Percentiles rank a stretch among this genome's conserved stretches.
phyloP scores from a whole-genome alignment of 2,797 vertebrate species.

The Dendrocincla fuliginosa region DNA sequence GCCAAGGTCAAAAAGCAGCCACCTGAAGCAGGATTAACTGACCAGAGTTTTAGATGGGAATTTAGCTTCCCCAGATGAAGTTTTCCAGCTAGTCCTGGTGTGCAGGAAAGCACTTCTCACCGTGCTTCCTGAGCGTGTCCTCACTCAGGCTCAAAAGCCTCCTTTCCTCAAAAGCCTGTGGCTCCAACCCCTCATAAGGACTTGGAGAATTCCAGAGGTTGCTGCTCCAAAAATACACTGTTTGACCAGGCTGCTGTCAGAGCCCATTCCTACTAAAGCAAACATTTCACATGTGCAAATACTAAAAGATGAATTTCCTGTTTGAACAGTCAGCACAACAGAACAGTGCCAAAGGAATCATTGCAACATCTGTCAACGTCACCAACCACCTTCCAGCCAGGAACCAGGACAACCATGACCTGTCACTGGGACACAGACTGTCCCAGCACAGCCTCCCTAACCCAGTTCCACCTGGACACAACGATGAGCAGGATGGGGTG shows the following conservation, averaged over 20 bases:
- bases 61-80: neutral
- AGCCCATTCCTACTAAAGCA: constrained; percentile 47
- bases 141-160: neutral
- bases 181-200: neutral
- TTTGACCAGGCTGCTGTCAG: constrained; percentile 49
- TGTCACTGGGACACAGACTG: neutral
- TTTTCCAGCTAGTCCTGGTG: neutral
- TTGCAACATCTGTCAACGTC: constrained; percentile 67
- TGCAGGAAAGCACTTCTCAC: neutral
- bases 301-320: constrained; percentile 69
- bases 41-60: neutral
- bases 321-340: constrained; percentile 67
- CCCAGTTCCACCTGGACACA: neutral
- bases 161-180: neutral
- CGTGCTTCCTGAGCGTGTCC: neutral
- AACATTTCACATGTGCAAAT: constrained; percentile 68
- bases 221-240: constrained; percentile 29
- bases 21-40: neutral
- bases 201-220: neutral
- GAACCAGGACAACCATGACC: neutral
- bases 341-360: constrained; percentile 59
- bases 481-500: neutral
- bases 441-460: neutral
- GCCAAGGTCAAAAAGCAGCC: neutral
- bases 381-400: constrained; percentile 41